Conservation (phyloP, 2,888 invertebrate genomes). For the Clunio marinus region DNA sequence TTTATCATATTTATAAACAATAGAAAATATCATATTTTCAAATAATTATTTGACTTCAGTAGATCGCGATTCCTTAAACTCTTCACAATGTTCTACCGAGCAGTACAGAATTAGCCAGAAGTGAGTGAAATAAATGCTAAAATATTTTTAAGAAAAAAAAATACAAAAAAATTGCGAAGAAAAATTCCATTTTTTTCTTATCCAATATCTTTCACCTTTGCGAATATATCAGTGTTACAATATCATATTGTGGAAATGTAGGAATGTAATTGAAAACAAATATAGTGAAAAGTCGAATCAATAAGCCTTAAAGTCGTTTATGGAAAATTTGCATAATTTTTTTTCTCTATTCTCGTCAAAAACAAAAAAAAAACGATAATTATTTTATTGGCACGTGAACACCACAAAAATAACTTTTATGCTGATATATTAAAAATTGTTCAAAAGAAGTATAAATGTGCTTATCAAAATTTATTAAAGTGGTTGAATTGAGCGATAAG, state of each 20-base stretch:
- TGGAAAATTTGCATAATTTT: not conserved
- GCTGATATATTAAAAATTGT: too few relatives aligned
- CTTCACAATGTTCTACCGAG: too few relatives aligned
- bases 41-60: too few relatives aligned
- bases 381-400: conserved; percentile 8
- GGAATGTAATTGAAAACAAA: not conserved
- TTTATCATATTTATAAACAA: too few relatives aligned
- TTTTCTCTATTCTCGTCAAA: too few relatives aligned
- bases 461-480: too few relatives aligned
- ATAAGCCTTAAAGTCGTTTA: not conserved
- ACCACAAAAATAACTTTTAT: not conserved
- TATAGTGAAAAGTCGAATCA: not conserved
- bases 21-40: too few relatives aligned
- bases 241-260: not conserved
- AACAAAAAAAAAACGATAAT: conserved; percentile 10
- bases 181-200: not conserved
- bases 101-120: too few relatives aligned
- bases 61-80: too few relatives aligned
- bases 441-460: too few relatives aligned
- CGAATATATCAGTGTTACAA: not conserved
- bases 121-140: too few relatives aligned
- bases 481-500: too few relatives aligned
- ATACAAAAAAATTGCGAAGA: not conserved
- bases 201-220: not conserved
- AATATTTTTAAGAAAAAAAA: not conserved